Evolutionary conservation across 2,113 vertebrate genomes (phyloP).

Genomic region (Istiophorus platypterus): DNA sequence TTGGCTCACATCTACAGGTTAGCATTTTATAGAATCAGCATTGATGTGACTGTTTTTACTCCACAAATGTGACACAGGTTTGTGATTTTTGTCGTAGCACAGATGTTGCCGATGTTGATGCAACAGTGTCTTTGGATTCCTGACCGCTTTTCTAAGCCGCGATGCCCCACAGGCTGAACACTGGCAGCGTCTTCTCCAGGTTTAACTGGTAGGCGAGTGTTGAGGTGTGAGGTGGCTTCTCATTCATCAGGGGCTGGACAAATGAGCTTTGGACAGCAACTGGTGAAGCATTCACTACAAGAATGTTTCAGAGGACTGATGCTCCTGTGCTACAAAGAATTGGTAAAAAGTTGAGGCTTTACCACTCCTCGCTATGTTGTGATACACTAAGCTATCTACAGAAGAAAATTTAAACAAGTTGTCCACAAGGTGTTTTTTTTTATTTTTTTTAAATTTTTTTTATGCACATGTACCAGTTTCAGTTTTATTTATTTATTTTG

Average conservation of each 20-base stretch:
- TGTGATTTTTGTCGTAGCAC: slow-evolving; percentile 29
- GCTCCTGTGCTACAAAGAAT: slow-evolving; percentile 35
- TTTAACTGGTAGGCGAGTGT: slow-evolving; percentile 42
- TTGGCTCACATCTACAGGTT: slow-evolving; percentile 23
- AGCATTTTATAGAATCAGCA: slow-evolving; percentile 27
- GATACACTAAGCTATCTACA: slow-evolving; percentile 40
- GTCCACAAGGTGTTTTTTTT: slow-evolving; percentile 49
- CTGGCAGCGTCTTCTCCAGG: slow-evolving; percentile 10
- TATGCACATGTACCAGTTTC: slow-evolving; percentile 36
- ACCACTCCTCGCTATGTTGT: slow-evolving; percentile 41
- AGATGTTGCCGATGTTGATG: slow-evolving; percentile 10
- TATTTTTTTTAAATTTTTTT: slow-evolving; percentile 15
- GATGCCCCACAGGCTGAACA: slow-evolving; percentile 11
- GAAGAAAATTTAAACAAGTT: slow-evolving; percentile 51
- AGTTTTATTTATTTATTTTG: slow-evolving; percentile 58
- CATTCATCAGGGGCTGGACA: slow-evolving; percentile 23
- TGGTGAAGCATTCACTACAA: background rate
- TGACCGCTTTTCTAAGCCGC: slow-evolving; percentile 38
- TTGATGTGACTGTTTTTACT: background rate
- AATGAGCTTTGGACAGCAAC: slow-evolving; percentile 13
- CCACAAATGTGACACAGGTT: background rate
- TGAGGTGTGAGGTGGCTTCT: slow-evolving; percentile 28
- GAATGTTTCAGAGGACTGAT: slow-evolving; percentile 1
- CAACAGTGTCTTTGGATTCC: slow-evolving; percentile 9
- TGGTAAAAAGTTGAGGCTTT: slow-evolving; percentile 21